Percentiles rank a stretch among this genome's conserved stretches.
Conservation (phyloP, 2,797 vertebrate species). For the Yasuhikotakia modesta region DNA sequence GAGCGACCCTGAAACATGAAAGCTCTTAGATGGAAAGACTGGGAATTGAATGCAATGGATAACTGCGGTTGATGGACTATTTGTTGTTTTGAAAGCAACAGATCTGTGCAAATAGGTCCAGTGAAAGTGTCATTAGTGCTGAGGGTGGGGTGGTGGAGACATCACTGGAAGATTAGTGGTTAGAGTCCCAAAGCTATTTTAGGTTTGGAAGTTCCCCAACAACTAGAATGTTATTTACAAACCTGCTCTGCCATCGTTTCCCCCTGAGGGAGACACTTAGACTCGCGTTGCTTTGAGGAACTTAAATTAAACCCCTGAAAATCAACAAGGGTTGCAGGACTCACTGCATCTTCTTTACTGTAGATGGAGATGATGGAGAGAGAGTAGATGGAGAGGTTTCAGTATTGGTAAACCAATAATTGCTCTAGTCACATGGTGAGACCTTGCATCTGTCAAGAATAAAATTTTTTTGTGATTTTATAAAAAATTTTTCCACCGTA, state of each 20-base stretch:
- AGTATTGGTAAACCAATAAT: conserved; percentile 22
- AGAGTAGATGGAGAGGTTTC: too few species aligned
- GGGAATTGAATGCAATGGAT: background rate
- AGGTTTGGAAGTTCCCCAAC: conserved; percentile 17
- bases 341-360: background rate
- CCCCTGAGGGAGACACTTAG: conserved; percentile 31
- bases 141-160: background rate
- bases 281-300: background rate
- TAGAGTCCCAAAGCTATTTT: conserved; percentile 22
- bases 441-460: conserved; percentile 7
- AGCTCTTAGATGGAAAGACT: conserved; percentile 15
- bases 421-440: conserved; percentile 6
- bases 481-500: conserved; percentile 19
- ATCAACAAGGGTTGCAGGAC: conserved; percentile 9
- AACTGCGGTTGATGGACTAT: conserved; percentile 23
- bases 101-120: conserved; percentile 1
- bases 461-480: conserved; percentile 16
- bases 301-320: conserved; percentile 36
- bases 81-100: conserved; percentile 13
- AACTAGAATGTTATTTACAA: conserved; percentile 19
- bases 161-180: conserved; percentile 29
- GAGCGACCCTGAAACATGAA: conserved; percentile 5
- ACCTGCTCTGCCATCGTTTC: conserved; percentile 18
- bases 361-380: too few species aligned
- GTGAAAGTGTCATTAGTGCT: conserved; percentile 27